Percentiles rank a stretch among this genome's conserved stretches.
phyloP scores from a whole-genome alignment of 2,797 vertebrate genomes.

The Dendrocincla tyrannina region DNA sequence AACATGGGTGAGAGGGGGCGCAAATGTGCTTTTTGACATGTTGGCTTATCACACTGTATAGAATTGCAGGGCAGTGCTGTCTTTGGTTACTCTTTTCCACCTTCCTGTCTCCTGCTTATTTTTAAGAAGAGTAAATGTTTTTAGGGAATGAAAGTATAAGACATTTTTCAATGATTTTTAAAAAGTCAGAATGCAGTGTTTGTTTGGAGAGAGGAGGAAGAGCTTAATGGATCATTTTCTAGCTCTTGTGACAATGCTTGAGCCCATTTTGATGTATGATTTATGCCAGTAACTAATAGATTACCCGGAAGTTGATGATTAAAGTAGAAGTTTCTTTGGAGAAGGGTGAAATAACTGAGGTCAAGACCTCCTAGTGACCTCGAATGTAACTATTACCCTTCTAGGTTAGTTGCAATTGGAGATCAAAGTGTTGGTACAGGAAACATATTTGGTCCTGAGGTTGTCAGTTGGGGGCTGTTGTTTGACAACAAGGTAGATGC shows the following conservation, averaged over 20 bases:
- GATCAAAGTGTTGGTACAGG: slow-evolving; percentile 67
- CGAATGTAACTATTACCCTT: slow-evolving; percentile 63
- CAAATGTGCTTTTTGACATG: neutral
- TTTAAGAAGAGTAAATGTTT: neutral
- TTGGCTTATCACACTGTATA: neutral
- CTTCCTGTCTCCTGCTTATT: neutral
- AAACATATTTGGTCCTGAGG: slow-evolving; percentile 58
- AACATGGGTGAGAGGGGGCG: neutral
- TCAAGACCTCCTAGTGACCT: slow-evolving; percentile 64
- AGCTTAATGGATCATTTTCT: neutral
- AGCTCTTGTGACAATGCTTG: neutral
- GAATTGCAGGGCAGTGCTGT: neutral
- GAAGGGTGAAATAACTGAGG: slow-evolving; percentile 55
- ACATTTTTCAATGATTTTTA: neutral
- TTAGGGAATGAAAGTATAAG: neutral
- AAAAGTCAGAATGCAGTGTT: neutral
- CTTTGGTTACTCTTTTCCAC: neutral
- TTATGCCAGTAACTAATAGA: slow-evolving; percentile 50
- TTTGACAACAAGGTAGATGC: neutral
- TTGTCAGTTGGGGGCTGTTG: slow-evolving; percentile 41
- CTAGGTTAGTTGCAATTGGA: slow-evolving; percentile 70
- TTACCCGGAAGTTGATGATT: slow-evolving; percentile 61
- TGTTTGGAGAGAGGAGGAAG: neutral
- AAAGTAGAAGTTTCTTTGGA: slow-evolving; percentile 63
- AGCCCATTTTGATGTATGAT: slow-evolving; percentile 11